These are phyloP conservation scores for Ctenochaetus hawaiiensis DNA, from an alignment of 2,797 vertebrate species.

Conservation along the genomic window DNA sequence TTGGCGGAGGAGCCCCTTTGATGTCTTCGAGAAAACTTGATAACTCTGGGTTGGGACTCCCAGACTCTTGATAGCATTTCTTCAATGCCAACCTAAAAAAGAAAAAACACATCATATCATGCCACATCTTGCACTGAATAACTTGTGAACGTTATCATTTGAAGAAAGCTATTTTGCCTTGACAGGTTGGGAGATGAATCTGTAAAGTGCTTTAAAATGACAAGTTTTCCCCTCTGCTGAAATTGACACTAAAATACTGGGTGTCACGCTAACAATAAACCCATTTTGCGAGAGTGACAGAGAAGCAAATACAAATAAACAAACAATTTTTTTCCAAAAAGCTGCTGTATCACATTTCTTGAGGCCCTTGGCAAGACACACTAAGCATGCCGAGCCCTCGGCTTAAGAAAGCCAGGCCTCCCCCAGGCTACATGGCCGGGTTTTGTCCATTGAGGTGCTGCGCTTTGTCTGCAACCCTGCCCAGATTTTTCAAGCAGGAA, in stretches of 20 bases:
- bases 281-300: constrained; percentile 46
- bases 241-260: constrained; percentile 57
- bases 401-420: constrained; percentile 41
- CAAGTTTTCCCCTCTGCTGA: constrained; percentile 35
- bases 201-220: constrained; percentile 54
- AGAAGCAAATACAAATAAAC: constrained; percentile 32
- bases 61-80: constrained; percentile 81
- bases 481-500: constrained; percentile 51
- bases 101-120: constrained; percentile 55
- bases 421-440: constrained; percentile 27
- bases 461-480: constrained; percentile 56
- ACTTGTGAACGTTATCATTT: constrained; percentile 35
- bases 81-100: constrained; percentile 83
- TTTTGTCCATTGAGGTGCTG: constrained; percentile 34
- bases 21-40: constrained; percentile 89
- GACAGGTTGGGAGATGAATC: constrained; percentile 49
- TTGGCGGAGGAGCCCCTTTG: constrained; percentile 82
- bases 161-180: constrained; percentile 26
- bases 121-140: constrained; percentile 19
- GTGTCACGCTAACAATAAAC: constrained; percentile 52
- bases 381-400: constrained; percentile 26
- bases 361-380: constrained; percentile 48
- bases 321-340: constrained; percentile 34
- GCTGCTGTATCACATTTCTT: constrained; percentile 46
- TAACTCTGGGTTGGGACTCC: constrained; percentile 85